Conservation (phyloP, 2,888 invertebrate species). For the Meghimatium bilineatum region DNA sequence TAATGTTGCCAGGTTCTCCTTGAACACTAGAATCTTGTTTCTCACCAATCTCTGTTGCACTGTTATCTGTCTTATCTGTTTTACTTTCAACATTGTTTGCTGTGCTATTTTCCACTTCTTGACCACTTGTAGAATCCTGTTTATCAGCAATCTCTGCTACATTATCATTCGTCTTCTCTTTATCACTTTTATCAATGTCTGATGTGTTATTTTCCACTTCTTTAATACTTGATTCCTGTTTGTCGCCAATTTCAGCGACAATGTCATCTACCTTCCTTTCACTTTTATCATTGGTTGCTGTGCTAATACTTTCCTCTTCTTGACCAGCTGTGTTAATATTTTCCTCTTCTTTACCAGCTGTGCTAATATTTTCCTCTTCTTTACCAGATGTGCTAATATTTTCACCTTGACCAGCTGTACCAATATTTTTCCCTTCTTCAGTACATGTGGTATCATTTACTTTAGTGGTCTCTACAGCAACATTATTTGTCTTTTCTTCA, state of each 20-base stretch:
- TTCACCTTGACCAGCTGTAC: not conserved
- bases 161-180: not conserved
- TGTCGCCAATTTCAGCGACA: too few relatives aligned
- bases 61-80: slow-evolving; percentile 1
- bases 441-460: not conserved
- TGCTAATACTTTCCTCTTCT: not conserved
- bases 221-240: not conserved
- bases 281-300: too few relatives aligned
- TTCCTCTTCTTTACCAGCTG: not conserved
- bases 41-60: not conserved
- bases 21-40: not conserved
- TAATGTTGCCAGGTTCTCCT: not conserved
- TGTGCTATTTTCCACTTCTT: not conserved
- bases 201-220: not conserved
- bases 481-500: too few relatives aligned
- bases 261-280: not conserved
- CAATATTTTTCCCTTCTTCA: not conserved
- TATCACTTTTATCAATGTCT: not conserved
- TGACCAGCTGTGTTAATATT: not conserved
- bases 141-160: not conserved
- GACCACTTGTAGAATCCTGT: not conserved
- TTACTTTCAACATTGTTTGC: not conserved
- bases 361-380: not conserved
- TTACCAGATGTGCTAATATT: not conserved
- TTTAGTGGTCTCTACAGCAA: not conserved